phyloP scores from a whole-genome alignment of 2,888 invertebrate species.

The Drosophila subsilvestris region DNA sequence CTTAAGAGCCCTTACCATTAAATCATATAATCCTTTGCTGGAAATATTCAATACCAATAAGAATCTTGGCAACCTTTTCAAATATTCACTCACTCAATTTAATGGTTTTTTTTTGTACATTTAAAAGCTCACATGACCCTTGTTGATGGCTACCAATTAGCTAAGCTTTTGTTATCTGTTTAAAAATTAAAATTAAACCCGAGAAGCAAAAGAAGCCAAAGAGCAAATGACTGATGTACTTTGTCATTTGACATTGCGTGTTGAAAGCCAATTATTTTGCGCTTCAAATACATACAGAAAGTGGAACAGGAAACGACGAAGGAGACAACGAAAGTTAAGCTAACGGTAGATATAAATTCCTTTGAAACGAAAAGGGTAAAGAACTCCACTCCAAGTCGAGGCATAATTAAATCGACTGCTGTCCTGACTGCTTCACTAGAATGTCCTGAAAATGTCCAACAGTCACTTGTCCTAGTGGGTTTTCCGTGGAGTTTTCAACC shows the following conservation, averaged over 20 bases:
- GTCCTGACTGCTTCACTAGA: slow-evolving; percentile 40
- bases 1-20: not conserved
- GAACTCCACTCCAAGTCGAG: slow-evolving; percentile 45
- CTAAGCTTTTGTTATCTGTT: slow-evolving; percentile 41
- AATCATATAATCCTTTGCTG: not conserved
- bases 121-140: slow-evolving; percentile 16
- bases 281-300: slow-evolving; percentile 28
- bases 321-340: slow-evolving; percentile 45
- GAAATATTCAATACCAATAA: not conserved
- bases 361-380: slow-evolving; percentile 26
- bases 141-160: slow-evolving; percentile 32
- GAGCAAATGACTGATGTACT: slow-evolving; percentile 22
- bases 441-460: slow-evolving; percentile 43
- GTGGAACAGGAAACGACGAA: slow-evolving; percentile 45
- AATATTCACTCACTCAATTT: not conserved
- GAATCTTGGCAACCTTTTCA: not conserved
- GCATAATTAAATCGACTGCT: slow-evolving; percentile 68
- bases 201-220: slow-evolving; percentile 12
- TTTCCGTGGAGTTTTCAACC: slow-evolving; percentile 49
- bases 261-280: slow-evolving; percentile 60
- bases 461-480: slow-evolving; percentile 29
- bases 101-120: not conserved
- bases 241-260: slow-evolving; percentile 63
- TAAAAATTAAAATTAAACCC: slow-evolving; percentile 56
- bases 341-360: slow-evolving; percentile 43